phyloP scores from a whole-genome alignment of 2,888 invertebrate genomes.

The Colletes collaris region DNA sequence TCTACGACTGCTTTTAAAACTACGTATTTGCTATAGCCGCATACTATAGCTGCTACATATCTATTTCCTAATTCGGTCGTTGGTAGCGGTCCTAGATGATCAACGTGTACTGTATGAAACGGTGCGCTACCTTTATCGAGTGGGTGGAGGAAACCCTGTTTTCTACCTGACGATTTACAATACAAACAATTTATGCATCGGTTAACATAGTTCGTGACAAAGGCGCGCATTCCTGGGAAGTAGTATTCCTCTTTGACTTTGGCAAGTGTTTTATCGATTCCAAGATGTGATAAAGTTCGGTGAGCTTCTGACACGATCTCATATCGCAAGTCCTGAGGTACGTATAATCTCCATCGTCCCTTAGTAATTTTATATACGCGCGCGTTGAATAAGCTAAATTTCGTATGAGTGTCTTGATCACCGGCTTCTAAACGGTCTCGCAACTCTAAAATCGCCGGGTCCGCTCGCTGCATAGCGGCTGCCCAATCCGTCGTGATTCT shows the following conservation, averaged over 20 bases:
- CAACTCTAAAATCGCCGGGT: too few relatives aligned
- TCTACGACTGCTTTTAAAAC: too few relatives aligned
- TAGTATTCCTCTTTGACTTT: not conserved
- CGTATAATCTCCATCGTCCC: not conserved
- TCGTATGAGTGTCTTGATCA: too few relatives aligned
- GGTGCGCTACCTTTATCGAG: not conserved
- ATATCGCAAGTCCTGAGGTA: not conserved
- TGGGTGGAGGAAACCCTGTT: not conserved
- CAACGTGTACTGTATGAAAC: not conserved
- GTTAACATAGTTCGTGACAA: not conserved
- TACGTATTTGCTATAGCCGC: not conserved
- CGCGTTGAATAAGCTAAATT: too few relatives aligned
- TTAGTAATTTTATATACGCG: not conserved
- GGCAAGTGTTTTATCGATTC: not conserved
- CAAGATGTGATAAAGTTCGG: not conserved
- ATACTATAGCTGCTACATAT: not conserved
- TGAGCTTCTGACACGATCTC: not conserved
- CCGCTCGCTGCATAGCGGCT: too few relatives aligned
- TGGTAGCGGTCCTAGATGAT: not conserved
- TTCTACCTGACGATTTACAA: not conserved
- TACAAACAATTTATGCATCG: not conserved
- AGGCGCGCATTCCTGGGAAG: not conserved
- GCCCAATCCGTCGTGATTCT: too few relatives aligned
- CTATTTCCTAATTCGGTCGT: not conserved
- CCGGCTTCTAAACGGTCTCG: too few relatives aligned